Evolutionary conservation across 1,140 invertebrate species (phyloP).

Genomic region (Sinella curviseta): DNA sequence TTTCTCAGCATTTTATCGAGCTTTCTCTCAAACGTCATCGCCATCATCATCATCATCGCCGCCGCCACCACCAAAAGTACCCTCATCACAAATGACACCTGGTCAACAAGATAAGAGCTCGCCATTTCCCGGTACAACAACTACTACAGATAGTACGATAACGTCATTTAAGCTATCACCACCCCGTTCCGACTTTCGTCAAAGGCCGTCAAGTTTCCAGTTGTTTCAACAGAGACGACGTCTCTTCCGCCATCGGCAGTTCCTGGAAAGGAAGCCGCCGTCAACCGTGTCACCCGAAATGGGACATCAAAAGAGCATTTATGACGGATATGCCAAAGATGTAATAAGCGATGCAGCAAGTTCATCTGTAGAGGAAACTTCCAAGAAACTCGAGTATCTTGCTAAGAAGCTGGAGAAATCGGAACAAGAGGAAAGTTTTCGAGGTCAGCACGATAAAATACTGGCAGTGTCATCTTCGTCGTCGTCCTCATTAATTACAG

Average conservation of each 20-base stretch:
- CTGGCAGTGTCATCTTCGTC: background rate
- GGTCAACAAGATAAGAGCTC: background rate
- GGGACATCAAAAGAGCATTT: too few relatives aligned
- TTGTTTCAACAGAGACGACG: background rate
- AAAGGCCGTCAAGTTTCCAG: background rate
- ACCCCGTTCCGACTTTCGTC: background rate
- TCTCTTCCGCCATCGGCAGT: background rate
- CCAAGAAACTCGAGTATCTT: background rate
- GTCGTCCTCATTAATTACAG: background rate
- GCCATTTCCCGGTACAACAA: background rate
- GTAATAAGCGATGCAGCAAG: background rate
- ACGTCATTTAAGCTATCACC: background rate
- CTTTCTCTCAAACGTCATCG: constrained; percentile 30
- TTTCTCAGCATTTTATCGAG: constrained; percentile 47
- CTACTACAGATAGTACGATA: background rate
- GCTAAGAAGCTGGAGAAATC: background rate
- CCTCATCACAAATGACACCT: constrained; percentile 11
- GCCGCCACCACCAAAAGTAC: background rate
- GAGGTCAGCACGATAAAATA: constrained; percentile 10
- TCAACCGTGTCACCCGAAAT: background rate
- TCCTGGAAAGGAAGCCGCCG: background rate
- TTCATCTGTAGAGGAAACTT: background rate
- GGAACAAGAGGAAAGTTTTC: background rate
- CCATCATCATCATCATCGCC: background rate
- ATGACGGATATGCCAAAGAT: too few relatives aligned